Base-by-base conservation (phyloP, 2,797 vertebrate genomes). In the Oryzias dopingdopingensis region DNA sequence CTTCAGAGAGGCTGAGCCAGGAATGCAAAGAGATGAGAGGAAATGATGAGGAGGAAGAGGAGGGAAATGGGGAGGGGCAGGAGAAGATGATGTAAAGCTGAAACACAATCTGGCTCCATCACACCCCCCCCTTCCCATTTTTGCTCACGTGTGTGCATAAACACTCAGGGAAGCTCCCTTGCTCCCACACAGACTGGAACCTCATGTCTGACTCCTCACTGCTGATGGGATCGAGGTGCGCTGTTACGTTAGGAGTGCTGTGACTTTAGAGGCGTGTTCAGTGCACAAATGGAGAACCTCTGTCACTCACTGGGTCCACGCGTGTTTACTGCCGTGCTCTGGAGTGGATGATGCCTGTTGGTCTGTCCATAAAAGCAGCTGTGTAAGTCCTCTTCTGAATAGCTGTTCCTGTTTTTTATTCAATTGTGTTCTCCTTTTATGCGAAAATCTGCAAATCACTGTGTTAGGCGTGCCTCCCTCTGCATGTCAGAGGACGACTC, bases 1-100 rank as follows among this genome's bases (percentile, higher is more conserved):
- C 86, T 72, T 67, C 76, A 89, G 81, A 81, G 73, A 70, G 62
- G 42, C 42, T 20, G 52, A 65, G 65, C 56, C 50, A 56, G 56
- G 44, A 73, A 49, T 17, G 49, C 55, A 50, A 67, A 70, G 14
- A 58, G 77, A 82, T 60, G 58, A 59, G 62, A 73, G 76, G 56
- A 70, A 63, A 72, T 43, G 52, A 12, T 15, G 23, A 61, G 40
- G 41, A 54, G 58, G 56, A 50, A 62, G n/a, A 18, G 8, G 24
- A 26, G 53, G 22, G 60, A 58, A 66, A 20, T 47, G 41, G 23
- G 22, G 56, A 60, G 65, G 26, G 43, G 37, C 41, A 42, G 37
- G 54, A 18, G 1, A 26, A 7, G 86, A 88, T 90, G 90, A 89
- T 92, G 92, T 91, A 85, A 87, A 90, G 90, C 86, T 87, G 92